phyloP scores from a whole-genome alignment of 2,113 vertebrate species.

The Callospermophilus lateralis region DNA sequence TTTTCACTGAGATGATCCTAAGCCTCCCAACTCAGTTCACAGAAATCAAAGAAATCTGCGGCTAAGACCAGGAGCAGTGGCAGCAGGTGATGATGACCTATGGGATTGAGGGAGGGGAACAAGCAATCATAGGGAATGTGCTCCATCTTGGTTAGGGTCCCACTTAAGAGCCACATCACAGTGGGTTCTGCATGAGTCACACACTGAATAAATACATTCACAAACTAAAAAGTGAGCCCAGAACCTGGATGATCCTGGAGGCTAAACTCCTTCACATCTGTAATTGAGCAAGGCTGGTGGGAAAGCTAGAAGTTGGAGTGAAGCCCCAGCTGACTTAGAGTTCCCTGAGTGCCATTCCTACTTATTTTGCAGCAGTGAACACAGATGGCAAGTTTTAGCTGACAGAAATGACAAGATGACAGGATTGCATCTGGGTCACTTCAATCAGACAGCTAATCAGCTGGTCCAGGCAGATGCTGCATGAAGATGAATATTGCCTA shows the following conservation, averaged over 20 bases:
- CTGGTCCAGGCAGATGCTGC: not conserved
- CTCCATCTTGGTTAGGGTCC: not conserved
- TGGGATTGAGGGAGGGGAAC: not conserved
- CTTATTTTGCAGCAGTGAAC: not conserved
- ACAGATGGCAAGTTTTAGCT: not conserved
- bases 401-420: not conserved
- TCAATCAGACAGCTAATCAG: not conserved
- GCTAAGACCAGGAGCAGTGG: not conserved
- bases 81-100: not conserved
- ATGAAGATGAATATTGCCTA: not conserved
- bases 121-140: not conserved
- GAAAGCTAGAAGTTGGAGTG: not conserved
- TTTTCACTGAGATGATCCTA: not conserved
- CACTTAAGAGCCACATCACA: not conserved
- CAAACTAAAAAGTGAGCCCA: not conserved
- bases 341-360: not conserved
- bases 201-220: not conserved
- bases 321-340: not conserved
- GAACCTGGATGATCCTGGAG: not conserved
- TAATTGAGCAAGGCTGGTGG: not conserved
- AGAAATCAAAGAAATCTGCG: not conserved
- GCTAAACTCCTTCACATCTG: not conserved
- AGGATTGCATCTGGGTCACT: constrained; percentile 7
- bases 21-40: not conserved
- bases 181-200: not conserved